Conservation (phyloP, 2,888 invertebrate species). For the Acrobasis suavella region DNA sequence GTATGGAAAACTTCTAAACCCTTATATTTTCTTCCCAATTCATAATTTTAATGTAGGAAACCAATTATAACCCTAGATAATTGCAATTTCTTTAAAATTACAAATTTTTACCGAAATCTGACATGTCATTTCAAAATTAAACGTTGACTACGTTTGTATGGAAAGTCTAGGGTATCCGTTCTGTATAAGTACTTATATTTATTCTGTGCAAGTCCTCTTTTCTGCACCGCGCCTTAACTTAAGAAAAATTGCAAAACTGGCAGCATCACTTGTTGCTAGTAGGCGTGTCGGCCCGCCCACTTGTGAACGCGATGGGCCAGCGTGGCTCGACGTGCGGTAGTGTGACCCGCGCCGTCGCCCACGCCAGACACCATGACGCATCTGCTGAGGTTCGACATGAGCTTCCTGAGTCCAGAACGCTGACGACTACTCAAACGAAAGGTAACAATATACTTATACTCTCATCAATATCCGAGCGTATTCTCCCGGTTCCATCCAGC, state of each 20-base stretch:
- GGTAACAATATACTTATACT: conserved; percentile 52
- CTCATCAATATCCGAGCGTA: no score
- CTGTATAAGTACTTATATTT: no score
- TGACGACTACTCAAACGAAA: conserved; percentile 80
- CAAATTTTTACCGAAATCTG: no score
- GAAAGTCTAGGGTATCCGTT: no score
- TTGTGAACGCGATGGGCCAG: conserved; percentile 34
- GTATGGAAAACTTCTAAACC: no score
- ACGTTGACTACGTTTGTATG: no score
- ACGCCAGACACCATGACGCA: conserved; percentile 57
- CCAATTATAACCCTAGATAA: no score
- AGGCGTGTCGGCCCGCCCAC: conserved; percentile 58
- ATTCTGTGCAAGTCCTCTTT: neutral
- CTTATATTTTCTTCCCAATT: no score
- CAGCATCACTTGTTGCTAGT: conserved; percentile 64
- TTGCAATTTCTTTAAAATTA: no score
- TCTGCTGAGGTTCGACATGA: conserved; percentile 73
- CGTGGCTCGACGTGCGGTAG: conserved; percentile 26
- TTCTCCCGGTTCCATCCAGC: no score
- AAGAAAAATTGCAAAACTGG: conserved; percentile 19
- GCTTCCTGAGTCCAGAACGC: conserved; percentile 78
- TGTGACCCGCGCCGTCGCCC: conserved; percentile 26
- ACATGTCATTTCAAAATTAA: no score
- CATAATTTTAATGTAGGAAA: no score
- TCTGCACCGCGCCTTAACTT: conserved; percentile 30